Conservation (phyloP, 2,888 invertebrate species). For the Cataglyphis albicans region DNA sequence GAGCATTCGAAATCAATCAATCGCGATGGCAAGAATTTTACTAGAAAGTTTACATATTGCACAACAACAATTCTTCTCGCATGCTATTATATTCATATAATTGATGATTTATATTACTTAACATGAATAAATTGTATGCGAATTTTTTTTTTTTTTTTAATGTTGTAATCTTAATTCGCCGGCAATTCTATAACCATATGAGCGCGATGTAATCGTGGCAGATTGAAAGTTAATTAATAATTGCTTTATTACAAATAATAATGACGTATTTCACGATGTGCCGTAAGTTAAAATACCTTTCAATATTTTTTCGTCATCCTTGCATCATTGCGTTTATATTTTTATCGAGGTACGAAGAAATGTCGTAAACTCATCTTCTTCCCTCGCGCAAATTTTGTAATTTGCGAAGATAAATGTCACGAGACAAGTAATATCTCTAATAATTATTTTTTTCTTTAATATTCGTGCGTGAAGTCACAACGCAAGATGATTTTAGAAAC, state of each 20-base stretch:
- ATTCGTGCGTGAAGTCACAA: background rate
- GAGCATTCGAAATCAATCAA: conserved; percentile 8
- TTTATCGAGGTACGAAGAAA: conserved; percentile 23
- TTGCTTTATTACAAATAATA: conserved; percentile 29
- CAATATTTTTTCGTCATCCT: conserved; percentile 7
- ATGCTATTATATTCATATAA: background rate
- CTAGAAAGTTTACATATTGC: conserved; percentile 21
- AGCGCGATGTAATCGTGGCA: background rate
- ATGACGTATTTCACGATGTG: background rate
- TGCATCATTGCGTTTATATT: conserved; percentile 44
- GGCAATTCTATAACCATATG: background rate
- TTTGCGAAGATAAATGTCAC: conserved; percentile 51
- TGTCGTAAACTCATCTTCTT: conserved; percentile 40
- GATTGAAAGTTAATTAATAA: conserved; percentile 31
- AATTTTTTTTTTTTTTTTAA: conserved; percentile 1
- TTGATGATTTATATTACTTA: conserved; percentile 13
- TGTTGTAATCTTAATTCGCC: conserved; percentile 13
- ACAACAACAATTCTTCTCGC: conserved; percentile 14
- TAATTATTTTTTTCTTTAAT: conserved; percentile 40
- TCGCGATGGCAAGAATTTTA: background rate
- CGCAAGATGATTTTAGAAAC: conserved; percentile 23
- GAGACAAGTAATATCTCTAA: conserved; percentile 39
- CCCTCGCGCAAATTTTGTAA: conserved; percentile 34
- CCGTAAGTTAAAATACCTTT: background rate
- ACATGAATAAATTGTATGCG: conserved; percentile 1